phyloP scores from a whole-genome alignment of 2,797 vertebrate species.

The Chelonia mydas region DNA sequence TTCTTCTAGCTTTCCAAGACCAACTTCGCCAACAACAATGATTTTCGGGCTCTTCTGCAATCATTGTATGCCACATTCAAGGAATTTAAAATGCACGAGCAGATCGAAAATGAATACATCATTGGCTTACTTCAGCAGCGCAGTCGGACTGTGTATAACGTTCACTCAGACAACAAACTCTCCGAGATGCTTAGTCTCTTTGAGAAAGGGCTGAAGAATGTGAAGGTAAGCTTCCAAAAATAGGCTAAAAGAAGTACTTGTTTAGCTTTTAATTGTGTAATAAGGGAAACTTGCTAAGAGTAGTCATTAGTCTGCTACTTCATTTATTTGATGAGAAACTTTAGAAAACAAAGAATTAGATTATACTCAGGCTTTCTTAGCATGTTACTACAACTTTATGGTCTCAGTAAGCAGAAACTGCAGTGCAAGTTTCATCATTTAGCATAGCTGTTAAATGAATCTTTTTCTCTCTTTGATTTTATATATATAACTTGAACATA shows the following conservation, averaged over 20 bases:
- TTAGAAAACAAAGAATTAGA: neutral
- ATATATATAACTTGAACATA: neutral
- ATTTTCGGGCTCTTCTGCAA: conserved; percentile 95
- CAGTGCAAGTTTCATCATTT: neutral
- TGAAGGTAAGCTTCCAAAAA: conserved; percentile 87
- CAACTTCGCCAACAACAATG: conserved; percentile 99
- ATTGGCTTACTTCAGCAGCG: conserved; percentile 95
- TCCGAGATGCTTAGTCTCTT: conserved; percentile 98
- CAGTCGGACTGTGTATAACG: conserved; percentile 94
- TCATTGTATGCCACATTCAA: conserved; percentile 97
- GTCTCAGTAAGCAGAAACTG: no score
- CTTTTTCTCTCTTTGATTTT: neutral
- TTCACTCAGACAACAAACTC: conserved; percentile 98
- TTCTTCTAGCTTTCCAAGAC: conserved; percentile 93
- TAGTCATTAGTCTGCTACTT: neutral
- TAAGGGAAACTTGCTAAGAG: neutral
- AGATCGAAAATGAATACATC: conserved; percentile 98
- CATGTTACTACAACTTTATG: neutral
- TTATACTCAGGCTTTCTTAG: neutral
- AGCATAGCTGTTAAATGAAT: neutral
- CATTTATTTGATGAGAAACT: neutral
- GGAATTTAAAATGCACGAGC: conserved; percentile 99
- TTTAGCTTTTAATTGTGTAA: neutral
- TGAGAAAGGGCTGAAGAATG: conserved; percentile 94
- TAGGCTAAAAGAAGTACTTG: neutral